Evolutionary conservation across 2,888 invertebrate species (phyloP).

Genomic region (Protula sp.): DNA sequence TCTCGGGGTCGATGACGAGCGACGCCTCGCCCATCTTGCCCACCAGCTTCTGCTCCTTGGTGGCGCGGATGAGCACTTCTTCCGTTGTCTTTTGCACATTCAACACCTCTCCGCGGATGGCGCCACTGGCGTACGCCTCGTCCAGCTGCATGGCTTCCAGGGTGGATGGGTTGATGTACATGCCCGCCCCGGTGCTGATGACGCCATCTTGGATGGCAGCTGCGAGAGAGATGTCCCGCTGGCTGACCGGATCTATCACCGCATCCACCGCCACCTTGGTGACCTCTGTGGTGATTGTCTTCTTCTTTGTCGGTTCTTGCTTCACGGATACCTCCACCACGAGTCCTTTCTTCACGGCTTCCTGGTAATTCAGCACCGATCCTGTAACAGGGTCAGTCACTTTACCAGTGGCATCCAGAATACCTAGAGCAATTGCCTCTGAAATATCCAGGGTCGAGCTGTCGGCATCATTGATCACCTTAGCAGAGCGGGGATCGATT

Average conservation of each 20-base stretch:
- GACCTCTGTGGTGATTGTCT: constrained; percentile 36
- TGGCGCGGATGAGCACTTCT: constrained; percentile 4
- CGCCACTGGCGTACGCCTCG: constrained; percentile 8
- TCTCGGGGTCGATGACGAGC: constrained; percentile 46
- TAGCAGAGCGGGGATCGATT: constrained; percentile 72
- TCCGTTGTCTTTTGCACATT: constrained; percentile 8
- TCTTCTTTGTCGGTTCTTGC: constrained; percentile 26
- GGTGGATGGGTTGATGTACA: constrained; percentile 14
- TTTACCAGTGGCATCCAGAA: constrained; percentile 33
- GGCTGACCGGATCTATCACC: constrained; percentile 66
- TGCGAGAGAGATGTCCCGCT: constrained; percentile 70
- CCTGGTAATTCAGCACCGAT: constrained; percentile 23
- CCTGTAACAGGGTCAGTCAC: constrained; percentile 26
- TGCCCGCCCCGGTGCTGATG: constrained; percentile 59
- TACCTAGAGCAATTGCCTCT: constrained; percentile 63
- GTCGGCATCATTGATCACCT: constrained; percentile 71
- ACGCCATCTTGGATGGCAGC: constrained; percentile 64
- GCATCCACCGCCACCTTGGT: constrained; percentile 36
- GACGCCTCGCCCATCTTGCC: not conserved
- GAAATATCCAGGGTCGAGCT: constrained; percentile 75
- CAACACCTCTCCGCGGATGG: constrained; percentile 13
- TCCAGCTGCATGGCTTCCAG: constrained; percentile 8
- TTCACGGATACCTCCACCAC: constrained; percentile 35
- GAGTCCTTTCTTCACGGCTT: constrained; percentile 44
- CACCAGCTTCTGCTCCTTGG: not conserved